These are phyloP conservation scores for Podargus strigoides DNA, from an alignment of 2,797 vertebrate species.

Conservation along the genomic window DNA sequence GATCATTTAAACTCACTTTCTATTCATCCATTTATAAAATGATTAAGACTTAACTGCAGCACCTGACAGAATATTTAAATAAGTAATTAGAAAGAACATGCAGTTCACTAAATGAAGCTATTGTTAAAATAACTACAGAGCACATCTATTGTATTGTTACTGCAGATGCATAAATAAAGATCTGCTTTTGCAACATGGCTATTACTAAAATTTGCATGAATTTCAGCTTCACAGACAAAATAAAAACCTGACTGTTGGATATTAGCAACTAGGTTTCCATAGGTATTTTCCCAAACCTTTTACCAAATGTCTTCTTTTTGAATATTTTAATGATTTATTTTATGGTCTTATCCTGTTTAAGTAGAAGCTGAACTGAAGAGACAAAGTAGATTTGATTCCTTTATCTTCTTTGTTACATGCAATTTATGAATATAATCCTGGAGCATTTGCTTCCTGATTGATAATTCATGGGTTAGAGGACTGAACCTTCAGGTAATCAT, in stretches of 20 bases:
- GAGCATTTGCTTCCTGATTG: not conserved
- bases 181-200: not conserved
- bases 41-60: not conserved
- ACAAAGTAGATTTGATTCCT: not conserved
- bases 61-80: slow-evolving; percentile 23
- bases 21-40: not conserved
- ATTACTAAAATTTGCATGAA: not conserved
- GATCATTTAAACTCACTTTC: not conserved
- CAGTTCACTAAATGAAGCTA: not conserved
- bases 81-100: not conserved
- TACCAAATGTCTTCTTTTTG: not conserved
- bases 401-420: not conserved
- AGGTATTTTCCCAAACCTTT: not conserved
- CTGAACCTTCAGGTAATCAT: not conserved
- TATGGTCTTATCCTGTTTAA: not conserved
- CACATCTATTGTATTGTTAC: not conserved
- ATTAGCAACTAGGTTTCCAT: not conserved
- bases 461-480: not conserved
- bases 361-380: not conserved
- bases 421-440: not conserved
- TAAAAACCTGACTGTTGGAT: not conserved
- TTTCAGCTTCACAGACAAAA: not conserved
- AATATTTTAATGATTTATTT: not conserved
- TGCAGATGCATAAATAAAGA: not conserved
- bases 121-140: not conserved